phyloP scores from a whole-genome alignment of 1,140 invertebrate species.

The Pogonus chalceus region DNA sequence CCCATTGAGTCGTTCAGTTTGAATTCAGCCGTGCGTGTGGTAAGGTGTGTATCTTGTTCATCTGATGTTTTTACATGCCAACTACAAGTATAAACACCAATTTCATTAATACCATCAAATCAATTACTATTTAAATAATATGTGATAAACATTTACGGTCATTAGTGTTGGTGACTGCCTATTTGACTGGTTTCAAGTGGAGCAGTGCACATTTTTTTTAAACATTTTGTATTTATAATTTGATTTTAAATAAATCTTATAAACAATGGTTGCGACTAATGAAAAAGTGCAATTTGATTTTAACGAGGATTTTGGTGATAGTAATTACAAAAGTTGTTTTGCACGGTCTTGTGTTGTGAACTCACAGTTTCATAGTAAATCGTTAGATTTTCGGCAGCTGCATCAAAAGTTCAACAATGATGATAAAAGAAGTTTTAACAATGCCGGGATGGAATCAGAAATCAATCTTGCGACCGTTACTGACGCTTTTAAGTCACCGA shows the following conservation, averaged over 20 bases:
- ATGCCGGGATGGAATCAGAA: constrained; percentile 8
- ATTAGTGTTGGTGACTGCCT: neutral
- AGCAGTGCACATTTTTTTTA: neutral
- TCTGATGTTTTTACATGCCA: too few species aligned
- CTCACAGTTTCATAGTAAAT: constrained; percentile 24
- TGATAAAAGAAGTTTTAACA: constrained; percentile 2
- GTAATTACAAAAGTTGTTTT: constrained; percentile 29
- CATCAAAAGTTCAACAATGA: constrained; percentile 12
- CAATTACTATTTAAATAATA: too few species aligned
- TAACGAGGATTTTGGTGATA: constrained; percentile 20
- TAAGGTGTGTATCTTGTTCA: too few species aligned
- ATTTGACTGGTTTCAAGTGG: neutral
- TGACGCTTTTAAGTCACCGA: neutral
- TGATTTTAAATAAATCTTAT: neutral
- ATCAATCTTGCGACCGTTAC: neutral
- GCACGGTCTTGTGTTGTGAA: constrained; percentile 27
- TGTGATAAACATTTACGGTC: too few species aligned
- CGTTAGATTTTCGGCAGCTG: constrained; percentile 15
- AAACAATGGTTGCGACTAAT: constrained; percentile 1
- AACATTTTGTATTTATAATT: neutral
- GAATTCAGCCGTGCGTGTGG: neutral
- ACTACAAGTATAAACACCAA: too few species aligned
- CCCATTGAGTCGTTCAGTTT: constrained; percentile 1
- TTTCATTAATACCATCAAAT: too few species aligned
- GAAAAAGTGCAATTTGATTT: constrained; percentile 14